These are phyloP conservation scores for Sesia apiformis DNA, from an alignment of 2,888 invertebrate genomes.

Conservation along the genomic window DNA sequence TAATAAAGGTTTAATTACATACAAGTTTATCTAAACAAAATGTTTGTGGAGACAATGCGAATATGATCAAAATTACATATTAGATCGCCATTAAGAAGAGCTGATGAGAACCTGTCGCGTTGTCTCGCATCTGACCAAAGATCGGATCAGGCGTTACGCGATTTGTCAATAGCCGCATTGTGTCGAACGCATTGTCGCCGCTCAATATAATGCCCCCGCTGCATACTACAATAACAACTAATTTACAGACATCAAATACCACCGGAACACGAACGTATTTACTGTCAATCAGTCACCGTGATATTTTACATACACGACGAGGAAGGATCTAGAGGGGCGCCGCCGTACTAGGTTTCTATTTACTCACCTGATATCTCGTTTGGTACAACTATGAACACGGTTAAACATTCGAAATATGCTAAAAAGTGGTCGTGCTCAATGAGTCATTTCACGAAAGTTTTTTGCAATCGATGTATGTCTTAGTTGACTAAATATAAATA, in stretches of 20 bases:
- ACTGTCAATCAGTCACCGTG: not conserved
- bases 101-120: not conserved
- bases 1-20: too few relatives aligned
- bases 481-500: not conserved
- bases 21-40: too few relatives aligned
- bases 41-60: too few relatives aligned
- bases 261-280: constrained; percentile 18
- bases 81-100: not conserved
- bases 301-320: not conserved
- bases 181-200: constrained; percentile 35
- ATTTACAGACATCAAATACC: constrained; percentile 30
- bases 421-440: constrained; percentile 7
- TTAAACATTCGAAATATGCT: constrained; percentile 2
- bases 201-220: constrained; percentile 44
- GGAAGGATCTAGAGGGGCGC: not conserved
- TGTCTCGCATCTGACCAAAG: not conserved
- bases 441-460: constrained; percentile 8
- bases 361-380: not conserved
- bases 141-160: constrained; percentile 16
- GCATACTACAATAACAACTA: constrained; percentile 36
- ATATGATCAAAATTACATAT: too few relatives aligned
- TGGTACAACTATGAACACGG: not conserved
- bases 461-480: not conserved
- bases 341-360: not conserved
- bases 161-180: constrained; percentile 40